Evolutionary conservation across 2,888 invertebrate genomes (phyloP).

Genomic region (Watsonalla binaria): DNA sequence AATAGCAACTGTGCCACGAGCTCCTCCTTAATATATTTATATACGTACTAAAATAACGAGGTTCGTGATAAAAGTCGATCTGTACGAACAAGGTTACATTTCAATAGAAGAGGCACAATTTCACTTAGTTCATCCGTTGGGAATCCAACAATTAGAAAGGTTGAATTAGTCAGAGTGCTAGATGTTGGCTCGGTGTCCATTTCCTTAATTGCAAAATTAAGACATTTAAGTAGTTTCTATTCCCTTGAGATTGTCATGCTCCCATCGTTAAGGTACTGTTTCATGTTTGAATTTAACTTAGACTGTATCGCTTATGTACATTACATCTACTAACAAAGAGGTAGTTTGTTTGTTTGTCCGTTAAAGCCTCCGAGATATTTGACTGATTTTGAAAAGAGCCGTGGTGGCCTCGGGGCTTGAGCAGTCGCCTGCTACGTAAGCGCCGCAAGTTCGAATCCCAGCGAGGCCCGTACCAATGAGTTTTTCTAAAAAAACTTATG

Average conservation of each 20-base stretch:
- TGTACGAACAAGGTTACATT: background rate
- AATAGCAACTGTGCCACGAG: too few species aligned
- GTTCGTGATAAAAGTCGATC: background rate
- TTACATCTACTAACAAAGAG: too few species aligned
- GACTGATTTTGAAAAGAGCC: too few species aligned
- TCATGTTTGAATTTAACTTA: background rate
- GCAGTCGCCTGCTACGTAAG: too few species aligned
- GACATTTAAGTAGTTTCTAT: conserved; percentile 3
- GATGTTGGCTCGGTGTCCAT: conserved; percentile 16
- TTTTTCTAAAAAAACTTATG: too few species aligned
- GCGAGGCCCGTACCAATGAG: too few species aligned
- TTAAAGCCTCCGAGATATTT: too few species aligned
- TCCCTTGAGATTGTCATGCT: background rate
- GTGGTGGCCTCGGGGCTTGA: too few species aligned
- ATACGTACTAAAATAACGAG: too few species aligned
- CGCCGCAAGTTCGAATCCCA: too few species aligned
- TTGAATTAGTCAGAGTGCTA: conserved; percentile 26
- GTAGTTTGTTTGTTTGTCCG: too few species aligned
- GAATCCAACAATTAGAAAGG: conserved; percentile 18
- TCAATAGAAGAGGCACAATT: background rate
- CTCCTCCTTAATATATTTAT: too few species aligned
- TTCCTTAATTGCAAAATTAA: conserved; percentile 20
- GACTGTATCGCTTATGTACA: background rate
- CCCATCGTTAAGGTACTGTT: background rate
- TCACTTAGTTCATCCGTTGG: background rate